Evolutionary conservation across 2,113 vertebrate genomes (phyloP).

Genomic region (Chionodraco myersi): DNA sequence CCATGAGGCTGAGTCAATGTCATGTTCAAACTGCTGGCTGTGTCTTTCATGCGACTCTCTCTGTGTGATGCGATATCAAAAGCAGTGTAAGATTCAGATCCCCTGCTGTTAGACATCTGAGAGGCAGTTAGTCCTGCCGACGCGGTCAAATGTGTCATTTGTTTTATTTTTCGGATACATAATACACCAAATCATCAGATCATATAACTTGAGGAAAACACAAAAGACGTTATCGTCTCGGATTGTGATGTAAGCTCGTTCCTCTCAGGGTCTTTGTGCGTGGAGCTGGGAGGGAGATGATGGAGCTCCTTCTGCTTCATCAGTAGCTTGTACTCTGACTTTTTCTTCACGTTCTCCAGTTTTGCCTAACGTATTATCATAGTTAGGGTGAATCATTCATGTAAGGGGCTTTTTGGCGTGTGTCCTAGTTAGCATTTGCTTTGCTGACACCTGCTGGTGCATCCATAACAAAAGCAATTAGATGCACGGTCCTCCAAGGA

Average conservation of each 20-base stretch:
- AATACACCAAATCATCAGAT: neutral
- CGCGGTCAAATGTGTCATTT: slow-evolving; percentile 27
- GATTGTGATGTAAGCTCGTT: neutral
- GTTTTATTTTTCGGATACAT: slow-evolving; percentile 18
- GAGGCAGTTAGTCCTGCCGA: slow-evolving; percentile 26
- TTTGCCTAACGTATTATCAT: slow-evolving; percentile 43
- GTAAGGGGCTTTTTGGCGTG: slow-evolving; percentile 11
- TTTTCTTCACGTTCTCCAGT: slow-evolving; percentile 32
- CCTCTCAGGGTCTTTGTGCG: neutral
- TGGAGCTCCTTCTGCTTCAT: slow-evolving; percentile 17
- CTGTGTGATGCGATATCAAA: slow-evolving; percentile 24
- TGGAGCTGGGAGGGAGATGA: neutral
- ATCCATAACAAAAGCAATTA: slow-evolving; percentile 67
- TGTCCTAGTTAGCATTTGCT: slow-evolving; percentile 70
- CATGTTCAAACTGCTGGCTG: slow-evolving; percentile 1
- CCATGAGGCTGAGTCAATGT: slow-evolving; percentile 1
- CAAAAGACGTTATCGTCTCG: neutral
- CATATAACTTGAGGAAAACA: slow-evolving; percentile 18
- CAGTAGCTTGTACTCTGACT: neutral
- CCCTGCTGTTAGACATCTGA: slow-evolving; percentile 23
- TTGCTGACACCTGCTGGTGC: slow-evolving; percentile 81
- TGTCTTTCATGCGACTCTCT: neutral
- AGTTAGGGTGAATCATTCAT: slow-evolving; percentile 63
- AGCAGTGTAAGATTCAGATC: neutral
- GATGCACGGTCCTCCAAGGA: slow-evolving; percentile 39